phyloP scores from a whole-genome alignment of 1,140 invertebrate genomes.

The Panagrolaimus sp. region DNA sequence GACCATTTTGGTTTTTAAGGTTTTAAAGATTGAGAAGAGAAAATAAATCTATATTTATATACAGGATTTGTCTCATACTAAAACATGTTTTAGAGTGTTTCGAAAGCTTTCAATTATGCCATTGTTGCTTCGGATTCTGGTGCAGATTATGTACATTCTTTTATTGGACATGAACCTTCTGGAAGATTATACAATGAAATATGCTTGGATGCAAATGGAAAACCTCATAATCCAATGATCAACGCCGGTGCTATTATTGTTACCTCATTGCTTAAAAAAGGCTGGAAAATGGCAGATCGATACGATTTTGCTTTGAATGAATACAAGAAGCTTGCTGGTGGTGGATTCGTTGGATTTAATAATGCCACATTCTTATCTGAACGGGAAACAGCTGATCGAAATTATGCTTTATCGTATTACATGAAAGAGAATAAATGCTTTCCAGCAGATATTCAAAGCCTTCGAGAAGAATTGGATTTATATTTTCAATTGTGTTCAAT shows the following conservation, averaged over 20 bases:
- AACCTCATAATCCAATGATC: slow-evolving; percentile 80
- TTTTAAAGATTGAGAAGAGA: no score
- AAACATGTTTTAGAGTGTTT: no score
- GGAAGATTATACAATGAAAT: slow-evolving; percentile 93
- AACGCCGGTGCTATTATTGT: slow-evolving; percentile 91
- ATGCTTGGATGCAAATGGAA: slow-evolving; percentile 78
- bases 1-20: no score
- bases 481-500: slow-evolving; percentile 88
- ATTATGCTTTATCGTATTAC: slow-evolving; percentile 63
- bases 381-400: slow-evolving; percentile 63
- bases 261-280: slow-evolving; percentile 75
- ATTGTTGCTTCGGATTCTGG: slow-evolving; percentile 85
- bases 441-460: slow-evolving; percentile 48
- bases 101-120: slow-evolving; percentile 80
- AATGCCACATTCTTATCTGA: slow-evolving; percentile 62
- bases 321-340: slow-evolving; percentile 72
- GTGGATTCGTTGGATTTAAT: slow-evolving; percentile 76
- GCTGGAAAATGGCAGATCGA: slow-evolving; percentile 50
- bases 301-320: slow-evolving; percentile 60
- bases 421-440: slow-evolving; percentile 63
- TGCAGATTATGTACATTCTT: slow-evolving; percentile 82
- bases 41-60: no score
- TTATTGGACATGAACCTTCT: slow-evolving; percentile 89
- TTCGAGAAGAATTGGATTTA: slow-evolving; percentile 89
- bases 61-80: no score